phyloP scores from a whole-genome alignment of 2,888 invertebrate genomes.

The Heterodera filipjevi region DNA sequence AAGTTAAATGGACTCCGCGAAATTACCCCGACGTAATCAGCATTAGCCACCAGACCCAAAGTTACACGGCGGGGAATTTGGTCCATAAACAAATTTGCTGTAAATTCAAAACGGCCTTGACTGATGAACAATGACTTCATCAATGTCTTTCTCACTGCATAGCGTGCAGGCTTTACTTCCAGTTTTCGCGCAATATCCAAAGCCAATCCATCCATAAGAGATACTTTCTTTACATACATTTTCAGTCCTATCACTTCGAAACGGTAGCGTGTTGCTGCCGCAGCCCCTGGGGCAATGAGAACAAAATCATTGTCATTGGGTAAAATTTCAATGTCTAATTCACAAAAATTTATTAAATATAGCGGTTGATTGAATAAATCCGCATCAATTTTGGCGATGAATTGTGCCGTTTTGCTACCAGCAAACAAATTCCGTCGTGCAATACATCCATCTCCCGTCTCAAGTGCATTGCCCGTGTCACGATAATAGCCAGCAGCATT shows the following conservation, averaged over 20 bases:
- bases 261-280: no score
- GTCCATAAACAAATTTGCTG: constrained; percentile 21
- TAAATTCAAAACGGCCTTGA: constrained; percentile 6
- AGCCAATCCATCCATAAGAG: constrained; percentile 27
- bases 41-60: constrained; percentile 14
- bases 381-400: constrained; percentile 12
- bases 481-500: background rate
- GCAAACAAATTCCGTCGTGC: no score
- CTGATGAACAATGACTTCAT: constrained; percentile 21
- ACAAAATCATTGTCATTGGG: constrained; percentile 7
- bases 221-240: constrained; percentile 5
- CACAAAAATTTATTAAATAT: constrained; percentile 12
- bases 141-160: constrained; percentile 25
- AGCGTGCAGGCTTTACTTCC: constrained; percentile 22
- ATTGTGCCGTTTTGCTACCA: background rate
- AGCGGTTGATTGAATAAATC: constrained; percentile 14
- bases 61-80: constrained; percentile 9
- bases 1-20: constrained; percentile 18
- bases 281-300: background rate
- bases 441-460: no score
- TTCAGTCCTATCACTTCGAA: background rate
- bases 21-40: background rate
- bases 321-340: constrained; percentile 16
- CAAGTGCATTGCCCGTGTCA: no score
- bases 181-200: constrained; percentile 28